Percentiles rank a stretch among this genome's conserved stretches.
Conservation (phyloP, 2,888 invertebrate genomes). For the Leptogaster cylindrica region DNA sequence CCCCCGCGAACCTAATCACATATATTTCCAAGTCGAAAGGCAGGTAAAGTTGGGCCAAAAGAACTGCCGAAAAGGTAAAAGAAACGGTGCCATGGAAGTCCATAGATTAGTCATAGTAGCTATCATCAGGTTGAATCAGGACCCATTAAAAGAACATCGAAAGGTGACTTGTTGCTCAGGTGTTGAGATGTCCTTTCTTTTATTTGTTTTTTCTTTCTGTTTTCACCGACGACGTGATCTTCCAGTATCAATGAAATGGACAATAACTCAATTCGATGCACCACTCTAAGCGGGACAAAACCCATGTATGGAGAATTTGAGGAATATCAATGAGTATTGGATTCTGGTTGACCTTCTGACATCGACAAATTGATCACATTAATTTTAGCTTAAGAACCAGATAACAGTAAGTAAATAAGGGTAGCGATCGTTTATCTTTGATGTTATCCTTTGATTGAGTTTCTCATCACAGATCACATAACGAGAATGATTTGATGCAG, state of each 20-base stretch:
- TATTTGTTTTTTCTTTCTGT: too few relatives aligned
- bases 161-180: slow-evolving; percentile 11
- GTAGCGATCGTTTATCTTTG: slow-evolving; percentile 5
- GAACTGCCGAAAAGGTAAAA: neutral
- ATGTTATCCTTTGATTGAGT: slow-evolving; percentile 3
- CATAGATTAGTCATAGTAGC: slow-evolving; percentile 20
- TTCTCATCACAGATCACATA: too few relatives aligned
- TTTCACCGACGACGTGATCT: too few relatives aligned
- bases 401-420: slow-evolving; percentile 1
- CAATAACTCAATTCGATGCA: slow-evolving; percentile 13
- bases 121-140: slow-evolving; percentile 11
- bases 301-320: slow-evolving; percentile 15
- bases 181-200: slow-evolving; percentile 19
- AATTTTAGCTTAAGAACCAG: slow-evolving; percentile 18
- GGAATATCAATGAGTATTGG: slow-evolving; percentile 6
- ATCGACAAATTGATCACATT: slow-evolving; percentile 30
- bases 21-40: neutral
- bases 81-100: neutral
- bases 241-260: neutral
- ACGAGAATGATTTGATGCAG: too few relatives aligned
- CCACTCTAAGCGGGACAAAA: slow-evolving; percentile 30
- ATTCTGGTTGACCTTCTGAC: slow-evolving; percentile 13
- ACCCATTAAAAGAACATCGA: slow-evolving; percentile 14
- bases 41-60: neutral
- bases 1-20: neutral